These are phyloP conservation scores for Pygathrix nemaeus DNA, from an alignment of 2,113 vertebrate species.

Conservation along the genomic window DNA sequence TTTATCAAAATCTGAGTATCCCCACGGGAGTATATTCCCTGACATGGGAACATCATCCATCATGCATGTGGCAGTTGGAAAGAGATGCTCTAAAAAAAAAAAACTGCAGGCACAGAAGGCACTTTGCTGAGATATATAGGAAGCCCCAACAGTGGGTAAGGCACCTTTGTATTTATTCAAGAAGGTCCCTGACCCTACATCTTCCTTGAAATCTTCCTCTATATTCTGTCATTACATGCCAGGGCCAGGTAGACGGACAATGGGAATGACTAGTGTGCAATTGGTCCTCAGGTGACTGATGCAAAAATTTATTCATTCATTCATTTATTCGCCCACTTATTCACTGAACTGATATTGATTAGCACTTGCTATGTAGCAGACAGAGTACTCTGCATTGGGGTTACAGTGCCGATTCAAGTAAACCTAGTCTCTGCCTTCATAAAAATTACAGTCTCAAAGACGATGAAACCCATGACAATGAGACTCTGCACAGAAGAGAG, in stretches of 20 bases:
- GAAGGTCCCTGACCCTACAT: neutral
- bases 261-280: neutral
- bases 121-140: neutral
- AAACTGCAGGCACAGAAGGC: neutral
- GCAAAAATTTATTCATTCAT: slow-evolving; percentile 6
- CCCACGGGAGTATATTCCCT: neutral
- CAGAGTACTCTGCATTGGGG: neutral
- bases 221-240: neutral
- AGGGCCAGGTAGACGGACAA: neutral
- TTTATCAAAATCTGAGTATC: slow-evolving; percentile 30
- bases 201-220: neutral
- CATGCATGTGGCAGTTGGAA: neutral
- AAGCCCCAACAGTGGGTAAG: neutral
- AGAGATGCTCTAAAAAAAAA: neutral
- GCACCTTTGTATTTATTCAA: neutral
- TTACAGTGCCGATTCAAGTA: neutral
- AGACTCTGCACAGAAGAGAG: neutral
- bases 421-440: neutral
- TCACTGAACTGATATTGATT: neutral
- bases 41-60: neutral
- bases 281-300: neutral
- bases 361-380: neutral
- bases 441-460: neutral
- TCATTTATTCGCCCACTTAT: neutral
- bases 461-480: neutral